A percentile compares a stretch with the other conserved stretches of the same genome.
These are phyloP conservation scores for Phrynocephalus versicolor DNA, from an alignment of 2,113 vertebrate genomes.

Conservation along the genomic window DNA sequence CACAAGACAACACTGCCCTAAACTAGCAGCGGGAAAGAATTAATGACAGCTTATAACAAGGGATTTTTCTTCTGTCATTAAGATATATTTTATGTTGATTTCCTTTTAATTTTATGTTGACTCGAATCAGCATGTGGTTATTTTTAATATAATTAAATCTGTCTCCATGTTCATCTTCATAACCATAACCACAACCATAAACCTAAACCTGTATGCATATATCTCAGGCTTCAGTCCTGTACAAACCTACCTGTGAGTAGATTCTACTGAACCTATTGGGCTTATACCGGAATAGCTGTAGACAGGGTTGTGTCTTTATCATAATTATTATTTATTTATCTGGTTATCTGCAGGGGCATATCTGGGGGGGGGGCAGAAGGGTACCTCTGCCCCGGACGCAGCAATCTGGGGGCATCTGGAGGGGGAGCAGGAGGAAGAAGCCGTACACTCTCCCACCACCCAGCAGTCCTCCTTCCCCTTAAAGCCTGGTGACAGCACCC, in stretches of 20 bases:
- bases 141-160: too few relatives aligned
- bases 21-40: slow-evolving; percentile 62
- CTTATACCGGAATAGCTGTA: not conserved
- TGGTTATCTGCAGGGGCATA: too few relatives aligned
- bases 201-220: not conserved
- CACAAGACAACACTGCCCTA: slow-evolving; percentile 57
- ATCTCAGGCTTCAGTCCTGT: not conserved
- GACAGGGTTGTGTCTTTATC: not conserved
- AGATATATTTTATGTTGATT: slow-evolving; percentile 55
- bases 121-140: slow-evolving; percentile 35
- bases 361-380: too few relatives aligned
- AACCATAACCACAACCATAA: not conserved
- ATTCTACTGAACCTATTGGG: not conserved
- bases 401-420: too few relatives aligned
- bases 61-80: slow-evolving; percentile 58
- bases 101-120: slow-evolving; percentile 60
- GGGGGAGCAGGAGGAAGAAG: too few relatives aligned
- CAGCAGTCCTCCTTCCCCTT: too few relatives aligned
- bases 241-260: not conserved
- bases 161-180: too few relatives aligned
- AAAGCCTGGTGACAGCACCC: too few relatives aligned
- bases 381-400: too few relatives aligned
- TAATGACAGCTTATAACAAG: slow-evolving; percentile 59
- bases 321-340: not conserved
- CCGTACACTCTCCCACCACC: too few relatives aligned